phyloP scores from a whole-genome alignment of 1,140 invertebrate genomes.

The Lordiphosa mommai region DNA sequence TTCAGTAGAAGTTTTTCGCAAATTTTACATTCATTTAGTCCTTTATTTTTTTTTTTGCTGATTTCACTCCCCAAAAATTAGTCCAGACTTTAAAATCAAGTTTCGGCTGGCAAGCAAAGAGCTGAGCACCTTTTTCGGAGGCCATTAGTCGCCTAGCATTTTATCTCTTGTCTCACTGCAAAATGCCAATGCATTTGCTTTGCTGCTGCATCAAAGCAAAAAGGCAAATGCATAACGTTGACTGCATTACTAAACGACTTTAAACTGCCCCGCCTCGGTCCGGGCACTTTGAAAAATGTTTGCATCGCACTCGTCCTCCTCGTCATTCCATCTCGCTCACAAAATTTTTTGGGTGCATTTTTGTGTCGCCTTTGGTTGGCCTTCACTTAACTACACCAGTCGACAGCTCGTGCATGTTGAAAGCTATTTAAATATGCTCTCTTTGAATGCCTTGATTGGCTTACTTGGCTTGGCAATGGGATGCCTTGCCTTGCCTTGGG shows the following conservation, averaged over 20 bases:
- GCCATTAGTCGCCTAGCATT: not conserved
- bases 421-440: slow-evolving; percentile 78
- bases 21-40: no score
- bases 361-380: slow-evolving; percentile 71
- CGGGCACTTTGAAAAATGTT: slow-evolving; percentile 52
- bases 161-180: slow-evolving; percentile 2
- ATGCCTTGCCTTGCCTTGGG: slow-evolving; percentile 35
- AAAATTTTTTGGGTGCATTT: slow-evolving; percentile 34
- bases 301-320: slow-evolving; percentile 4
- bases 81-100: no score
- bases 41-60: no score
- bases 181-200: slow-evolving; percentile 42
- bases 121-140: not conserved
- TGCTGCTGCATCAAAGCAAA: slow-evolving; percentile 43
- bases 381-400: slow-evolving; percentile 70
- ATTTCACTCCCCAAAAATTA: no score
- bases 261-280: slow-evolving; percentile 30
- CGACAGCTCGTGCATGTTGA: slow-evolving; percentile 75
- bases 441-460: slow-evolving; percentile 76
- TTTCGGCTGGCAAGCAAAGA: not conserved
- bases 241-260: slow-evolving; percentile 65
- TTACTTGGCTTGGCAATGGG: slow-evolving; percentile 39
- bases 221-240: slow-evolving; percentile 52
- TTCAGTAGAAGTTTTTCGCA: no score
- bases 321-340: not conserved